Evolutionary conservation across 2,888 invertebrate species (phyloP), one percentile per base, ranked within the genome.

Genomic region (Tuta absoluta): DNA sequence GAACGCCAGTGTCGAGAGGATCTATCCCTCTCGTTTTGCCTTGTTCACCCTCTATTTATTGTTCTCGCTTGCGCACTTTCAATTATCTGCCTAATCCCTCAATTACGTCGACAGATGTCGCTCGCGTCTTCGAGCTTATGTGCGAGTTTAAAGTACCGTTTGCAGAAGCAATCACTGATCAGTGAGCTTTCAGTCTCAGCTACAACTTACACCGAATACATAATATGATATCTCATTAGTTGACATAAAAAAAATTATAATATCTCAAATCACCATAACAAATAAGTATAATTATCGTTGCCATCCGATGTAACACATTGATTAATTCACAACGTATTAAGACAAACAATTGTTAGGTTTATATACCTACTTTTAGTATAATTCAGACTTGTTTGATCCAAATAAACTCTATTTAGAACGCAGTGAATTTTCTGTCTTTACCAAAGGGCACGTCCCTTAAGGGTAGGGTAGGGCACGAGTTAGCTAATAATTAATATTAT

Each of bases 31-130:
- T 82, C 89, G 72, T 72, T 89, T 81, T 66, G 78, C 67, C 86
- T 69, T 72, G 66, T 71, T 68, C 67, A 68, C 62, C 64, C 66
- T 64, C 66, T 66, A 75, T 80, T 71, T 69, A 70, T 72, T 73
- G 71, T 71, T 86, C 84, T 79, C 86, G 62, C 77, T 87, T 81
- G 76, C 82, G 81, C 89, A 80, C 86, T 93, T 93, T 93, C 93
- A 93, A 94, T 94, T 94, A 93, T 93, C 93, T 93, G 86, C 88
- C 92, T 94, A 93, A 93, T 93, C 93, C 93, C 88, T 92, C 93
- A 93, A 93, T 93, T 93, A 93, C 93, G 92, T 81, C 90, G 91
- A 92, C 92, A 92, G 92, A 92, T 92, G 92, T 92, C 92, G 92
- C 87, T 78, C 82, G 86, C 87, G 89, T 90, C 89, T 90, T 89